Base-by-base conservation (phyloP, 2,888 invertebrate species). In the Catocala nupta region DNA sequence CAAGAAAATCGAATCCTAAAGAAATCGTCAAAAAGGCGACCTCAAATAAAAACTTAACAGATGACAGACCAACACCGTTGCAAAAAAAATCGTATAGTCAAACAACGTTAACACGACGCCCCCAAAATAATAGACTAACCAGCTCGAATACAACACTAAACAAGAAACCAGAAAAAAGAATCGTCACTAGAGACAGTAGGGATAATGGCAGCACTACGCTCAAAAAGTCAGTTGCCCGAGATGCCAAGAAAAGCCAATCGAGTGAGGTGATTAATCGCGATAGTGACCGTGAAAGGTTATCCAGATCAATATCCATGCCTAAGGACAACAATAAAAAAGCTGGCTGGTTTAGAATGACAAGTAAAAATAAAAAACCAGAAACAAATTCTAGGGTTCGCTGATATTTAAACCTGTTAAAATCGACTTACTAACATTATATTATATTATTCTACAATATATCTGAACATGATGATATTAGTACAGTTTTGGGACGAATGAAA, bases 241-340 rank as follows among this genome's bases (percentile, higher is more conserved):
- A 88, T 11, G 82, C 80, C 6, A 94, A 94, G 49, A 95, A 95
- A 75, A 95, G 94, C 79, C 95, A 96, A 77, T 96, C 96, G 34
- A 96, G 95, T 65, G 96, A 96, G 81, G 94, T 96, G 58, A 86
- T 96, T 71, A 95, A 94, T 64, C 90, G 93, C 66, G 95, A 95
- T 60, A 88, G 84, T 39, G 94, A 90, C 49, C 89, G 93, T 70
- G 96, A 95, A 62, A 90, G 87, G 75, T 87, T 95, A 6, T 95
- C 95, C 0, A 90, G 97, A 63, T 96, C 96, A 0, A 95, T 96
- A 52, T 96, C 97, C 7, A 96, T 96, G 95, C 96, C 96, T 53
- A 96, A 96, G 78, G 96, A 96, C 81, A 95, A 95, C 54, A 96
- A 95, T 80, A 96, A 96, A 85, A 95, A 96, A 67, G 96, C 96